phyloP scores from a whole-genome alignment of 2,797 vertebrate genomes.

The Scolopax bukidnonensis region DNA sequence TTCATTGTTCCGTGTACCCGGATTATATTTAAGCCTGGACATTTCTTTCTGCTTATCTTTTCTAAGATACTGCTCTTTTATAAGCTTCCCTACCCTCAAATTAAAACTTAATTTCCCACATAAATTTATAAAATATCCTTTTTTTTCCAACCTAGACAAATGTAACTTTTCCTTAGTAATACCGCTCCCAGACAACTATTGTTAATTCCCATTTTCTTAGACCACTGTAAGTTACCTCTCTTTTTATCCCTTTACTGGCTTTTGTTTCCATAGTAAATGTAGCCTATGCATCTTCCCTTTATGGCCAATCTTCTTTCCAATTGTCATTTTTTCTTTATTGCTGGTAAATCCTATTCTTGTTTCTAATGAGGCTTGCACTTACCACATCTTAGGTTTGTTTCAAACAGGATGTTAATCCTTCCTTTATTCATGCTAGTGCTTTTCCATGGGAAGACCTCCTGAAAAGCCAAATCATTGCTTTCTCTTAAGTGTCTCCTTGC shows the following conservation, averaged over 20 bases:
- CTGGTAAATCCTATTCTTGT: background rate
- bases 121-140: background rate
- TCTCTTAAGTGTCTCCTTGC: background rate
- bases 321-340: background rate
- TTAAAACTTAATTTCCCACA: background rate
- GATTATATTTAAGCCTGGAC: background rate
- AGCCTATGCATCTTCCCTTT: background rate
- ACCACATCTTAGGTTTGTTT: background rate
- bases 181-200: background rate
- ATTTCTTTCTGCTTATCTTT: background rate
- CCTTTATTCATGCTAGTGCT: background rate
- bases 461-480: background rate
- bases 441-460: background rate
- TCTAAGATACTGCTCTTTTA: background rate
- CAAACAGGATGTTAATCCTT: background rate
- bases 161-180: background rate
- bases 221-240: background rate
- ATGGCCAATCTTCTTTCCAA: background rate
- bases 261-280: background rate
- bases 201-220: background rate
- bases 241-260: background rate
- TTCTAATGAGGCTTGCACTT: background rate
- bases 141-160: background rate
- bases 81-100: background rate
- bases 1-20: background rate